Base-by-base conservation (phyloP, 2,888 invertebrate species). In the Furcula furcula region DNA sequence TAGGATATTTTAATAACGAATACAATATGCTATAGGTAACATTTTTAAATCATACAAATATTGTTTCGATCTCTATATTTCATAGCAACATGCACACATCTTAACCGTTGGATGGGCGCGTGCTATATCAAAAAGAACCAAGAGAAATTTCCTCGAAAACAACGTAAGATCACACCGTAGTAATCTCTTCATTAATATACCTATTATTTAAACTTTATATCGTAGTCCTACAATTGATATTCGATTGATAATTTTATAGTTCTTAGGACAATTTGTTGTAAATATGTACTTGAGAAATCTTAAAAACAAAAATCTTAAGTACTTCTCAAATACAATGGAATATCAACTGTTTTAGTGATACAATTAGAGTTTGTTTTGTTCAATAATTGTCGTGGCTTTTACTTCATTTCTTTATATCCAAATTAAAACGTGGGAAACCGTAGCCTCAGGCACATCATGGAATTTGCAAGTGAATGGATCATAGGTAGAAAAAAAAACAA, bases 401-500 rank as follows among this genome's bases (percentile, higher is more conserved):
- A 63, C 63, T 63, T 55, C 43, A 30, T n/a, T n/a, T n/a, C n/a
- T n/a, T n/a, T n/a, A n/a, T n/a, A n/a, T 45, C 46, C 55, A 55
- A 84, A 83, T 53, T 59, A 57, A 53, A 63, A 61, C 90, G 90
- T 90, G 90, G 89, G 90, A 90, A 90, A 85, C 85, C 84, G 82
- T 90, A 88, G 87, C 90, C 91, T 85, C 90, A 84, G 91, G 91
- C 91, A 85, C 90, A 89, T 91, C 72, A 68, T 75, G 76, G 74
- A 70, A 71, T 73, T 69, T 50, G 75, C 73, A 65, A 74, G 76
- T 70, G 71, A 75, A 75, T 75, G 68, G 65, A 74, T 67, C 69
- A 65, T 57, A 61, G 38, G 10, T 41, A 40, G 33, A 55, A 55
- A 49, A 42, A 54, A 23, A 20, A 49, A 15, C 37, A 65, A 70